Evolutionary conservation across 1,140 invertebrate genomes (phyloP), one percentile per base, ranked within the genome.

Genomic region (Drosophila melanica): DNA sequence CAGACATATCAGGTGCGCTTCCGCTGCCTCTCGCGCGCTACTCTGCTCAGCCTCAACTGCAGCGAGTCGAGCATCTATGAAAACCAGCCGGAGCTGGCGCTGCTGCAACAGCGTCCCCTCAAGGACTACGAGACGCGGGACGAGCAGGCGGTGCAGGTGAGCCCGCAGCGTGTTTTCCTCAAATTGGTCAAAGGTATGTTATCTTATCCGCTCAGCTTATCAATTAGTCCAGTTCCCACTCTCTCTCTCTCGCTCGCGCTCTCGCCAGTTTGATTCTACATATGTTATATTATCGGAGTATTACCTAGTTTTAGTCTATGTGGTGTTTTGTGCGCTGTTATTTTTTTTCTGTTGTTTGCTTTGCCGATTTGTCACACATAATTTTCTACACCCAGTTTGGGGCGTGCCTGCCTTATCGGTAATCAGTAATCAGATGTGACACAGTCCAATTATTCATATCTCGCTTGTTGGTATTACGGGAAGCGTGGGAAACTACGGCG

Each of bases 121-220:
- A 92, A 92, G 63, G 93, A 93, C 62, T 92, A 93, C 20, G 68
- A 78, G 9, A 65, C 72, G 1, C 63, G 42, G 11, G 71, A 86
- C 51, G 77, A 86, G 53, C 91, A 93, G 59, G 94, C 94, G 8
- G 92, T 95, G 27, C 95, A 95, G 79, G 92, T 95, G 45, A 92
- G 91, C 66, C 95, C 95, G 6, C 95, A 95, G 74, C 77, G 92
- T 50, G 91, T 94, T 1, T 91, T 87, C 48, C 79, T 95, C 3
- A 94, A 92, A 71, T 87, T 95, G 23, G 91, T 94, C 70, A 92
- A 92, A 72, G 81, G 90, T 75, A 75, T 58, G 75, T 70, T 60
- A 77, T 77, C 75, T 77, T 65, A 75, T 70, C 65, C 30, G 16
- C 2, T n/a, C 8, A 8, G 55, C 14, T 66, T 55, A 70, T 63